phyloP scores from a whole-genome alignment of 2,888 invertebrate genomes.

The Nomada ferruginata region DNA sequence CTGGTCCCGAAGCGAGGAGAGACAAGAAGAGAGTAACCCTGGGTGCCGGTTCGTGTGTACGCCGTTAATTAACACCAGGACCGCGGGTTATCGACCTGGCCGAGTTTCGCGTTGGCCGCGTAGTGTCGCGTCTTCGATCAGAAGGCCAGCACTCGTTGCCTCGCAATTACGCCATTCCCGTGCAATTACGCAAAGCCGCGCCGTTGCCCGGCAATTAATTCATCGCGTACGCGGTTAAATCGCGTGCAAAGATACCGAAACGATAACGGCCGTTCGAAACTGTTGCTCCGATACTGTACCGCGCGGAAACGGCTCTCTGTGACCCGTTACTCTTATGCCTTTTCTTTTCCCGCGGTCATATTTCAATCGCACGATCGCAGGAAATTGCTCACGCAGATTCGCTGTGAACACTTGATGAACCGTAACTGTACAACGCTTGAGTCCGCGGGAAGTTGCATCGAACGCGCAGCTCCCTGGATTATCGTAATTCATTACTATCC shows the following conservation, averaged over 20 bases:
- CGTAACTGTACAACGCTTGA: neutral
- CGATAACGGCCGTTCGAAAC: slow-evolving; percentile 6
- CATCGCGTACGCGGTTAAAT: slow-evolving; percentile 23
- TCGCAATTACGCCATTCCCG: slow-evolving; percentile 48
- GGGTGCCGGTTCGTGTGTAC: slow-evolving; percentile 37
- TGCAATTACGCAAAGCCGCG: slow-evolving; percentile 44
- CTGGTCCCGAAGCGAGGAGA: neutral
- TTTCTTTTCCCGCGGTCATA: neutral
- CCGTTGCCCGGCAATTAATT: slow-evolving; percentile 38
- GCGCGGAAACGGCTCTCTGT: neutral
- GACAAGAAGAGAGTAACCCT: slow-evolving; percentile 16
- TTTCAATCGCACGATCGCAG: neutral
- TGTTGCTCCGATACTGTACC: neutral
- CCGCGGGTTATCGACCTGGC: slow-evolving; percentile 59
- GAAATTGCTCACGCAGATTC: slow-evolving; percentile 6
- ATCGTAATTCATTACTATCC: slow-evolving; percentile 1
- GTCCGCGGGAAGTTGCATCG: neutral
- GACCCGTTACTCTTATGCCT: slow-evolving; percentile 6
- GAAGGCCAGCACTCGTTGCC: slow-evolving; percentile 49
- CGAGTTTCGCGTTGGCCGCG: slow-evolving; percentile 46
- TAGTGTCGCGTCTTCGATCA: slow-evolving; percentile 54
- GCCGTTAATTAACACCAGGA: slow-evolving; percentile 54
- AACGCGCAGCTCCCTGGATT: neutral
- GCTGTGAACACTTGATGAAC: neutral
- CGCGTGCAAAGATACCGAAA: slow-evolving; percentile 23